These are phyloP conservation scores for Carollia perspicillata DNA, from an alignment of 2,113 vertebrate genomes.

Conservation along the genomic window DNA sequence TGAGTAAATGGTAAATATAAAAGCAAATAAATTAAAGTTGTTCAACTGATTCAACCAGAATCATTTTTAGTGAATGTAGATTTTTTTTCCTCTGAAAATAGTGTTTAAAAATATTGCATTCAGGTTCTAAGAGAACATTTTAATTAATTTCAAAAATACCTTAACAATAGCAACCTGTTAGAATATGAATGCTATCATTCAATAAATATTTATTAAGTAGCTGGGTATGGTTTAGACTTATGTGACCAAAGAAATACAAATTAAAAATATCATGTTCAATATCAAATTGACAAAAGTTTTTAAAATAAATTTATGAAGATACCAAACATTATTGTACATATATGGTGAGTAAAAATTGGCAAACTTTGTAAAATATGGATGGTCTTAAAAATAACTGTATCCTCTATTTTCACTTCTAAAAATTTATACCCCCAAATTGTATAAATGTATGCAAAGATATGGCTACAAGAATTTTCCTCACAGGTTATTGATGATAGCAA, in stretches of 20 bases:
- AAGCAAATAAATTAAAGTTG: background rate
- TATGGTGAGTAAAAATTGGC: background rate
- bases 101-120: background rate
- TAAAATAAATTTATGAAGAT: background rate
- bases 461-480: background rate
- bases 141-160: constrained; percentile 10
- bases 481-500: background rate
- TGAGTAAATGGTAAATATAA: background rate
- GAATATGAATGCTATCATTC: background rate
- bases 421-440: background rate
- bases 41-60: background rate
- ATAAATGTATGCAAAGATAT: background rate
- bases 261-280: background rate
- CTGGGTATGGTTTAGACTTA: background rate
- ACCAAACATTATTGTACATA: background rate
- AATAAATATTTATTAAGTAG: background rate
- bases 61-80: background rate
- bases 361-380: background rate
- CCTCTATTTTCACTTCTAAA: background rate
- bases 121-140: background rate
- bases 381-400: background rate
- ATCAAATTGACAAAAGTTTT: background rate
- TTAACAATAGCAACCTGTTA: background rate
- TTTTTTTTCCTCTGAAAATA: background rate
- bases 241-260: background rate